Evolutionary conservation across 2,888 invertebrate genomes (phyloP).

Genomic region (Caenorhabditis afra): DNA sequence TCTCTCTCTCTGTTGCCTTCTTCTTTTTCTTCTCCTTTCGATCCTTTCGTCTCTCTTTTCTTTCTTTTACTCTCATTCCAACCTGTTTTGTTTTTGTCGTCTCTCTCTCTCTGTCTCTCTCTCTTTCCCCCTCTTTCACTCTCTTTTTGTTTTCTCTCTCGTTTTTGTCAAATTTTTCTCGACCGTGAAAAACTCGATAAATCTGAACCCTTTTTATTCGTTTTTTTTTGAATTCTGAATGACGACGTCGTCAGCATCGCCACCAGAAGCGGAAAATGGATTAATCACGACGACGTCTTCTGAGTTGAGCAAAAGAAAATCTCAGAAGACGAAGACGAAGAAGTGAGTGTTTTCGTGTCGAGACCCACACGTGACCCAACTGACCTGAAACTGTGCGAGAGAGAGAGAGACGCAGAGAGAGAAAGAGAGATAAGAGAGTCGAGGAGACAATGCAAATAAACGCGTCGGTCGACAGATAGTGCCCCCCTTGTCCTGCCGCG

Average conservation of each 20-base stretch:
- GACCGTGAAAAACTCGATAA: slow-evolving; percentile 14
- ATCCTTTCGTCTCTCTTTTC: background rate
- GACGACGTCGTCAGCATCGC: background rate
- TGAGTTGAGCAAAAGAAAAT: too few relatives aligned
- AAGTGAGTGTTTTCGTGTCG: too few relatives aligned
- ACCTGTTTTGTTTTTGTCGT: background rate
- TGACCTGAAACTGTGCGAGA: too few relatives aligned
- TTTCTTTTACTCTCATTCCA: background rate
- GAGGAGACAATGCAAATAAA: slow-evolving; percentile 11
- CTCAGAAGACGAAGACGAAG: too few relatives aligned
- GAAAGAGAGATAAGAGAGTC: slow-evolving; percentile 5
- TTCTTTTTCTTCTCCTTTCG: too few relatives aligned
- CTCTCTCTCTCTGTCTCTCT: background rate
- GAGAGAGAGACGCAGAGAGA: too few relatives aligned
- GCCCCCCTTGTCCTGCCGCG: background rate
- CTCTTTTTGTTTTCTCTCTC: background rate
- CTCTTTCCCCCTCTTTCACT: background rate
- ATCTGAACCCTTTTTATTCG: background rate
- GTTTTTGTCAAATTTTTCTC: slow-evolving; percentile 1
- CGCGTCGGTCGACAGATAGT: background rate
- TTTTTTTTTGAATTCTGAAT: slow-evolving; percentile 7
- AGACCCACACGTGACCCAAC: too few relatives aligned
- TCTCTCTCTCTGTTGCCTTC: background rate
- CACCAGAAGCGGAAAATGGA: too few relatives aligned
- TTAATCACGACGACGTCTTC: too few relatives aligned